Base-by-base conservation (phyloP, 2,797 vertebrate species). In the Hafferia zeledoni region DNA sequence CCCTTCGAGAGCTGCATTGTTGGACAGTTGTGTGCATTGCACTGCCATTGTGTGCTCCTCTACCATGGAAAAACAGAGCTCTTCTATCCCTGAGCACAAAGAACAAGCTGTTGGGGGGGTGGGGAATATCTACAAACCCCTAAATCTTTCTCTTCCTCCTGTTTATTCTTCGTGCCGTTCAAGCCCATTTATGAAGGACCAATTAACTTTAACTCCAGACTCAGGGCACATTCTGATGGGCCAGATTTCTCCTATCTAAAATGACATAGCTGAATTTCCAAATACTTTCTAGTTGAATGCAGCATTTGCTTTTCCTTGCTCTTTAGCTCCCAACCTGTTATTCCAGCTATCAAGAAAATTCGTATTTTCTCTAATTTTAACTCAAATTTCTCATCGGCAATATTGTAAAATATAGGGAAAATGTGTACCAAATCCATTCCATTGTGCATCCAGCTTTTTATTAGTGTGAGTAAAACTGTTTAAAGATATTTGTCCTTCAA, bases 401-500 rank as follows among this genome's bases (percentile, higher is more conserved):
- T 33, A 41, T 13, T 31, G 43, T 56, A 91, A 78, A 78, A 55
- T 57, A 30, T 3, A 81, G 78, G 49, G 80, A 56, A 89, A 71
- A 50, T 49, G 31, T 70, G 72, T 50, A 88, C 41, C 63, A 84
- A 44, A 75, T 57, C 43, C 7, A 59, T 33, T 85, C 85, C n/a
- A 39, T 59, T 92, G 56, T 59, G 53, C 69, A 96, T 61, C 79
- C 71, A 93, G 80, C 44, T 90, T 89, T 96, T 95, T 96, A 94
- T 97, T 98, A 76, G 68, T 81, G 50, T 72, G 82, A 97, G 87
- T 92, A 95, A 94, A 96, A 64, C 57, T 93, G 64, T 70, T 91
- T 78, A 63, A 94, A 92, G 79, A 81, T 94, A 87, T 61, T 72
- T 95, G 44, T 82, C 49, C 50, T 95, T 92, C 57, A 61, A 6